Evolutionary conservation across 2,888 invertebrate genomes (phyloP), one percentile per base, ranked within the genome.

Genomic region (Brachyptera risi): DNA sequence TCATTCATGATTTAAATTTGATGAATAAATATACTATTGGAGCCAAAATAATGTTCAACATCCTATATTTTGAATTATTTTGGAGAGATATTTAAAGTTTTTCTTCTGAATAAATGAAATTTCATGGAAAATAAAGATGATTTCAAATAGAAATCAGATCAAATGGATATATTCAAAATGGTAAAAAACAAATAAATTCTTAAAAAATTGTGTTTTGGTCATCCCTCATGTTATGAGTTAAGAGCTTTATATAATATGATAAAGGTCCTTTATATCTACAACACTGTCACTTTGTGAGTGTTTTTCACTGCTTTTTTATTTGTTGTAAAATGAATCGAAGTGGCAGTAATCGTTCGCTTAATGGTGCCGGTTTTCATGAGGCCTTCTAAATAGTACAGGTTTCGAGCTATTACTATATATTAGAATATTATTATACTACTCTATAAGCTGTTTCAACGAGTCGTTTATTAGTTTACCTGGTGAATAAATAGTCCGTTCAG

Each of bases 301-400:
- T 54, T 54, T 54, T 37, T 54, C 37, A 54, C 24, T 24, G 54
- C 23, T 54, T 54, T 37, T 54, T 54, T 37, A 54, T 54, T 54
- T 37, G 54, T 13, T 54, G 19, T 35, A 37, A 54, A 37, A 35
- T 23, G 35, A 19, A 9, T 21, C 54, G 19, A 31, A 54, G 54
- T 54, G 54, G 54, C 23, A 54, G 37, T 54, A 54, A 54, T 54
- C 54, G 19, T 7, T n/a, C 21, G 15, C 11, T 54, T 51, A 54
- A 54, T 54, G 54, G 54, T 37, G 35, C 54, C 19, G 54, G 54
- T 37, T 54, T 54, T 51, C 31, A 9, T 15, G 15, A 31, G 31
- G 31, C 11, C 5, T 31, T 31, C 11, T 31, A 31, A 11, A 31
- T 7, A 31, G 31, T 31, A 31, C 31, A 31, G 11, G 31, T 11